Evolutionary conservation across 2,113 vertebrate species (phyloP), one percentile per base, ranked within the genome.

Genomic region (Sorex fumeus): DNA sequence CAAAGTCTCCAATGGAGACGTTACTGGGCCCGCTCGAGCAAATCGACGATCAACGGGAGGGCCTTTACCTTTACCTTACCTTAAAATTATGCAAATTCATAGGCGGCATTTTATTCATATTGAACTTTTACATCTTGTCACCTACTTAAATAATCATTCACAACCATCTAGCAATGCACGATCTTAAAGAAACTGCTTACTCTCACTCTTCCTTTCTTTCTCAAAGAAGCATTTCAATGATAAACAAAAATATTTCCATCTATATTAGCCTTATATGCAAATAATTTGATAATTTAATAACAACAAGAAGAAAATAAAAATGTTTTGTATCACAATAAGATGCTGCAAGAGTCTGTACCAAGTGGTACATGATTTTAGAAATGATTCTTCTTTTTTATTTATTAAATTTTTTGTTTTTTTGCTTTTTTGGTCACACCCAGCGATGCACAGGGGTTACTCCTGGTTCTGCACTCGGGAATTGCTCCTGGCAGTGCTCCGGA

Each of bases 111-210:
- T 84, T 23, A 30, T 50, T 57, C 27, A 18, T n/a, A 84, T 62
- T 90, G 77, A 47, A 47, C n/a, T 78, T 74, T 64, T 89, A 57
- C 11, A 1, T 62, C 87, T 84, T 84, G 21, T 72, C 11, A 72
- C 45, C 50, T 72, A 53, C 64, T 82, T 78, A 77, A 83, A 62
- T 45, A 72, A 72, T 70, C 53, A 36, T 72, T 76, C 19, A 25
- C 8, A 81, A 27, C 10, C 75, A 30, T 19, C 36, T 71, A 62
- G 16, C n/a, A 23, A 50, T 34, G 2, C 18, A n/a, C 23, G 47
- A 70, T 66, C 1, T 7, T 71, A 43, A 80, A 62, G 57, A 67
- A 45, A 64, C 34, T 18, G 78, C 25, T 34, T 15, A 45, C 23
- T 8, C 23, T 8, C 1, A n/a, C 6, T 25, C 7, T 71, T 40